A percentile compares a stretch with the other conserved stretches of the same genome.
These are phyloP conservation scores for Verasper variegatus DNA, from an alignment of 2,113 vertebrate genomes.

Conservation along the genomic window DNA sequence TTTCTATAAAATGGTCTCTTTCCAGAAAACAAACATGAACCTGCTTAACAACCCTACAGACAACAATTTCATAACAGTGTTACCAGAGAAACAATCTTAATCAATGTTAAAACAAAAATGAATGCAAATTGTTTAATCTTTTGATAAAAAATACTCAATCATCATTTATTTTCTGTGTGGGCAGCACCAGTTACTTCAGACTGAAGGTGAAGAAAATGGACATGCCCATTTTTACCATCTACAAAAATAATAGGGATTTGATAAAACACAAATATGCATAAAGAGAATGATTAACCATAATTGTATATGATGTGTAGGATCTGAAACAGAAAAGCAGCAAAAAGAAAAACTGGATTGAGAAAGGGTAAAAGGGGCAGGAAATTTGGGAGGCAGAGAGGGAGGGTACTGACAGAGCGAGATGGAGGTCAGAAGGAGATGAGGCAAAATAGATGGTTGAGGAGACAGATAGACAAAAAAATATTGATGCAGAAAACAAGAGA, in stretches of 20 bases:
- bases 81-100: constrained; percentile 1
- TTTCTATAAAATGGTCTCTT: constrained; percentile 26
- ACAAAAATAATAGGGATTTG: background rate
- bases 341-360: background rate
- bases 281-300: background rate
- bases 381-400: background rate
- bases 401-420: constrained; percentile 10
- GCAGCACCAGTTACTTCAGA: background rate
- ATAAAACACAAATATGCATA: background rate
- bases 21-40: constrained; percentile 41
- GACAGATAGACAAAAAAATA: background rate
- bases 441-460: constrained; percentile 7
- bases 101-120: constrained; percentile 2
- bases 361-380: background rate
- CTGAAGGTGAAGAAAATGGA: constrained; percentile 50
- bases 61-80: background rate
- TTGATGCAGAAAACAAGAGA: background rate
- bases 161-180: background rate
- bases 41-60: constrained; percentile 41
- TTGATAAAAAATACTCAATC: no score
- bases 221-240: constrained; percentile 68
- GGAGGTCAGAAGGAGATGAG: constrained; percentile 20
- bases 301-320: background rate
- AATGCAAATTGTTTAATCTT: background rate
- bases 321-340: background rate